Evolutionary conservation across 2,797 vertebrate species (phyloP).

Genomic region (Pseudochirops corinnae): DNA sequence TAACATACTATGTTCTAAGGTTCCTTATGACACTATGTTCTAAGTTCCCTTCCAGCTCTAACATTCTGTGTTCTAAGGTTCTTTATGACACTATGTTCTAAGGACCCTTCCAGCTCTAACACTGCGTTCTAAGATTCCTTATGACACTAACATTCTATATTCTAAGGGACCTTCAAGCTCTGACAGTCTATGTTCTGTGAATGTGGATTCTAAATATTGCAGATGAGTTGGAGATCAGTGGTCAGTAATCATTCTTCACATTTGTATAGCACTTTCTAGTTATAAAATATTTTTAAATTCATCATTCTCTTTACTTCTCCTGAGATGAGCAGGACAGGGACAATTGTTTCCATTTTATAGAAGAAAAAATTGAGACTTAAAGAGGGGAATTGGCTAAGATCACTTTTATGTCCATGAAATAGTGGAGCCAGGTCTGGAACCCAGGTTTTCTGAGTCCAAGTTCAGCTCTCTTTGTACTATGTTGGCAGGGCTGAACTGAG

Average conservation of each 20-base stretch:
- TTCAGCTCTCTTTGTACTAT: background rate
- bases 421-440: background rate
- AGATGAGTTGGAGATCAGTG: background rate
- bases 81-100: background rate
- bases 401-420: background rate
- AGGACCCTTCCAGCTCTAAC: background rate
- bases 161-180: background rate
- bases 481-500: background rate
- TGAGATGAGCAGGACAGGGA: background rate
- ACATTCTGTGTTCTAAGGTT: background rate
- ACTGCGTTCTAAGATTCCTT: background rate
- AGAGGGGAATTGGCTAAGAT: background rate
- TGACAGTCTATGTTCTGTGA: background rate
- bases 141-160: background rate
- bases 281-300: constrained; percentile 1
- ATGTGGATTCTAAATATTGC: background rate
- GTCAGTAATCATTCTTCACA: background rate
- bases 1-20: too few relatives aligned
- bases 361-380: constrained; percentile 31
- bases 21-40: background rate
- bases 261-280: background rate
- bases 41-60: background rate
- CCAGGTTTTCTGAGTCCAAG: background rate
- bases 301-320: background rate
- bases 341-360: background rate